Percentiles rank a stretch among this genome's conserved stretches.
These are phyloP conservation scores for Drosophila affinis DNA, from an alignment of 2,888 invertebrate genomes.

Conservation along the genomic window DNA sequence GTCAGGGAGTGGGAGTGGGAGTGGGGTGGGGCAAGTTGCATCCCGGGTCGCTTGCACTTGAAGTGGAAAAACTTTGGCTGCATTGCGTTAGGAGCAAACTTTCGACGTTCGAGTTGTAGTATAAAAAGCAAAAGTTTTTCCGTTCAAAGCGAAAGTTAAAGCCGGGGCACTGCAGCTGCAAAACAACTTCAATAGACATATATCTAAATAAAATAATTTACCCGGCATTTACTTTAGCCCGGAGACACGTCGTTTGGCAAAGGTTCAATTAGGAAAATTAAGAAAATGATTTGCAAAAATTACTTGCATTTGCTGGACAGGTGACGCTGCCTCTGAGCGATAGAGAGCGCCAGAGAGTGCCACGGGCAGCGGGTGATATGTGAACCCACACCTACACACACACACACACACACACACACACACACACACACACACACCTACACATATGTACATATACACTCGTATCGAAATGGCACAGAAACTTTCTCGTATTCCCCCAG, in stretches of 20 bases:
- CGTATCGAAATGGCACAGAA: slow-evolving; percentile 66
- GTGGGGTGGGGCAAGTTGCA: neutral
- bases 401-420: neutral
- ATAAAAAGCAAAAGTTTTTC: slow-evolving; percentile 76
- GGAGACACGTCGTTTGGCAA: slow-evolving; percentile 5
- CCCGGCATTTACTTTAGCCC: slow-evolving; percentile 39
- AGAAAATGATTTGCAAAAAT: slow-evolving; percentile 4
- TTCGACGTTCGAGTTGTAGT: slow-evolving; percentile 56
- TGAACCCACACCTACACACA: neutral
- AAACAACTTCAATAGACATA: slow-evolving; percentile 32
- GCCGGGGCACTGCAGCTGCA: slow-evolving; percentile 29
- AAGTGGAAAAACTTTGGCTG: slow-evolving; percentile 73
- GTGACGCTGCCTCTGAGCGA: neutral
- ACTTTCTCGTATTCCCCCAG: slow-evolving; percentile 73
- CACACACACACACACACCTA: slow-evolving; percentile 2
- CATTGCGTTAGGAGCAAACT: slow-evolving; percentile 62
- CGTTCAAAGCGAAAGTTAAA: slow-evolving; percentile 75
- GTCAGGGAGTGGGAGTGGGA: slow-evolving; percentile 30
- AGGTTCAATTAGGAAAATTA: slow-evolving; percentile 20
- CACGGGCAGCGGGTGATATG: neutral
- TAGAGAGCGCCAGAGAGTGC: slow-evolving; percentile 13
- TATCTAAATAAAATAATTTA: slow-evolving; percentile 30
- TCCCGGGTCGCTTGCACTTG: slow-evolving; percentile 63
- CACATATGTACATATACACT: slow-evolving; percentile 10
- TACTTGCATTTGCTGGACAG: slow-evolving; percentile 1